A percentile compares a stretch with the other conserved stretches of the same genome.
Evolutionary conservation across 2,797 vertebrate species (phyloP).

Genomic region (Phoxinus dragarum): DNA sequence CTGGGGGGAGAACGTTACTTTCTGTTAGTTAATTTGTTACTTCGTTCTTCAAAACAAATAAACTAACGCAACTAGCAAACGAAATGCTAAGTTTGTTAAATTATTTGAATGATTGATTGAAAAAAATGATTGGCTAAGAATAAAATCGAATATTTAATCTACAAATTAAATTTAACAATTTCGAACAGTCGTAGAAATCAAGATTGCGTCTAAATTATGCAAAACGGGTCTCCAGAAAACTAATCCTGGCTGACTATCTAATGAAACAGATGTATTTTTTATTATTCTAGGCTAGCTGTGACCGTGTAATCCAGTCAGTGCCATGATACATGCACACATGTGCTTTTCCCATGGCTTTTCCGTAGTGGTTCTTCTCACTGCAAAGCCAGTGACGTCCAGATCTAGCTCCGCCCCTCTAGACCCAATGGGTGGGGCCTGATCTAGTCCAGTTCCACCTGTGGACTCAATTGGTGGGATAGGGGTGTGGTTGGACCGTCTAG

Average conservation of each 20-base stretch:
- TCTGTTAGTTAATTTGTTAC: background rate
- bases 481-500: background rate
- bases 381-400: background rate
- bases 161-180: background rate
- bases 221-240: background rate
- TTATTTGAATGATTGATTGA: too few relatives aligned
- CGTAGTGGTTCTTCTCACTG: background rate
- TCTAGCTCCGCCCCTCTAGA: background rate
- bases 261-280: background rate
- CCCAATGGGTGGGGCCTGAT: background rate
- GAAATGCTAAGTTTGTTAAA: background rate
- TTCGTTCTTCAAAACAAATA: background rate
- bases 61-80: background rate
- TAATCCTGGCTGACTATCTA: background rate
- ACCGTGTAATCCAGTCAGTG: background rate
- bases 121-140: background rate
- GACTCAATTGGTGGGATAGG: background rate
- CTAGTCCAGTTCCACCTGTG: background rate
- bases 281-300: background rate
- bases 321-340: background rate
- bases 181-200: background rate
- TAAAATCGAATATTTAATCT: background rate
- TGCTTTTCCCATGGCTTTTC: too few relatives aligned
- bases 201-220: background rate
- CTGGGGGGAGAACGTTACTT: conserved; percentile 2